A percentile compares a stretch with the other conserved stretches of the same genome.
These are phyloP conservation scores for Heteromormyrus szaboi DNA, from an alignment of 2,797 vertebrate genomes.

Conservation along the genomic window DNA sequence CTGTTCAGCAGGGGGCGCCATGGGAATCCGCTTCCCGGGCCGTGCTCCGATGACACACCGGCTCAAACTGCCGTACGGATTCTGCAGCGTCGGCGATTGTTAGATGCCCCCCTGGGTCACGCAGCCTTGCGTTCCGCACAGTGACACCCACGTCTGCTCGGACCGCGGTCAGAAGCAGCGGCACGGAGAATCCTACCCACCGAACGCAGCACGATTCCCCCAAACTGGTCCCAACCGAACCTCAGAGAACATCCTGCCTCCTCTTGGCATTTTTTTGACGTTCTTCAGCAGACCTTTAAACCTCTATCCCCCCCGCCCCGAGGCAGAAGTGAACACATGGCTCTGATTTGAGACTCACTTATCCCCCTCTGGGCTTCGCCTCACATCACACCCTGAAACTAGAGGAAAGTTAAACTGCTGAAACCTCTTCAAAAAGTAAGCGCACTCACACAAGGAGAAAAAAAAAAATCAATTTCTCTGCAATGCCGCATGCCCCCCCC, in stretches of 20 bases:
- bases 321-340: constrained; percentile 18
- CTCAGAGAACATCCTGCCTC: background rate
- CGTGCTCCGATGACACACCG: background rate
- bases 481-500: background rate
- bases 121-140: background rate
- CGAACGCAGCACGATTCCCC: background rate
- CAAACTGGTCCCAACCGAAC: background rate
- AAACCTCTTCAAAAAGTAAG: background rate
- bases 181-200: constrained; percentile 38
- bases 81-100: background rate
- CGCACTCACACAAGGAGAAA: background rate
- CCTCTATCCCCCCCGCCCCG: background rate
- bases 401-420: background rate
- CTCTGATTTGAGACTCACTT: constrained; percentile 15
- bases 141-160: constrained; percentile 8
- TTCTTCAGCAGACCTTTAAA: background rate
- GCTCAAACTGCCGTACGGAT: background rate
- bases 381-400: background rate
- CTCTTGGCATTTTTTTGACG: background rate
- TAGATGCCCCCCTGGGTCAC: background rate
- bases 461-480: background rate
- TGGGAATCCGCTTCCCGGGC: background rate
- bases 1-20: background rate
- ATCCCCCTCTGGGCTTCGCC: background rate
- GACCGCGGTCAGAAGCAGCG: constrained; percentile 42